Conservation (phyloP, 1,140 invertebrate genomes). For the Drosophila ercepeae region DNA sequence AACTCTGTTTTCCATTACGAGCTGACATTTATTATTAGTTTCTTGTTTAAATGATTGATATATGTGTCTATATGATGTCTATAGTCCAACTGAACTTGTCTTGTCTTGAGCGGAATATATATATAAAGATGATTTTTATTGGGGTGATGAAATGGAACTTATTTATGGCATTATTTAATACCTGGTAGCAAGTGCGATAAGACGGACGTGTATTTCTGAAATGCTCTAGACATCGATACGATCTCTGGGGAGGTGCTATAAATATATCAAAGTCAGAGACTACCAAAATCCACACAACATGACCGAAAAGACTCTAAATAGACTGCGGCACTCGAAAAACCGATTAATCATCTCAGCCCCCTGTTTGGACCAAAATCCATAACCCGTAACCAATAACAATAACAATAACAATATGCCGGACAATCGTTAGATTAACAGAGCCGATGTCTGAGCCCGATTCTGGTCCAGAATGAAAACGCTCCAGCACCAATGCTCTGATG, state of each 20-base stretch:
- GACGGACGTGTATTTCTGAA: constrained; percentile 3
- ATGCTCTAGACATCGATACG: constrained; percentile 30
- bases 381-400: neutral
- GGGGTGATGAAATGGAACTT: neutral
- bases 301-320: constrained; percentile 8
- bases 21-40: constrained; percentile 6
- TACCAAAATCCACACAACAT: neutral
- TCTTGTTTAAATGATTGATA: constrained; percentile 1
- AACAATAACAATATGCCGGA: constrained; percentile 5
- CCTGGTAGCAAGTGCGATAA: constrained; percentile 17
- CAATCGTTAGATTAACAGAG: constrained; percentile 29
- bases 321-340: constrained; percentile 41
- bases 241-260: constrained; percentile 18
- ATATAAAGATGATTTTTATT: neutral
- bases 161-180: neutral
- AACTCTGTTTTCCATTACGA: neutral
- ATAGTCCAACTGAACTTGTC: neutral
- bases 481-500: constrained; percentile 2
- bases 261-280: constrained; percentile 10
- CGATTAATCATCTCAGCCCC: constrained; percentile 48
- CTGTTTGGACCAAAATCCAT: constrained; percentile 19
- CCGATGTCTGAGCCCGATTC: constrained; percentile 32
- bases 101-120: neutral
- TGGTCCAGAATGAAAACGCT: constrained; percentile 12
- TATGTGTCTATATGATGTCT: neutral